Percentiles rank a stretch among this genome's conserved stretches.
Evolutionary conservation across 2,888 invertebrate species (phyloP).

Genomic region (Lasioglossum marginatum): DNA sequence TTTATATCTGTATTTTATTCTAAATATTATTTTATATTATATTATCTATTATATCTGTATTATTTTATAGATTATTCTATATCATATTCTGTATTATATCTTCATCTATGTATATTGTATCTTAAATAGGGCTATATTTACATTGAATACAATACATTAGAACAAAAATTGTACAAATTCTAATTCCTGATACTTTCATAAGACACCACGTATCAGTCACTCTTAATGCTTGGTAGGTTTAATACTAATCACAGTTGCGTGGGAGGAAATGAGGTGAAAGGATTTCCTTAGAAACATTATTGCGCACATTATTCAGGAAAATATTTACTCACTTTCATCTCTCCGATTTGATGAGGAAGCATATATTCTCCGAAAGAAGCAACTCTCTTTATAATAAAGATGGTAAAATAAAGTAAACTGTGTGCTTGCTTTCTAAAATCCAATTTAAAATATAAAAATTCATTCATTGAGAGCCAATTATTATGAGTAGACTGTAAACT

Average conservation of each 20-base stretch:
- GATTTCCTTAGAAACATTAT: neutral
- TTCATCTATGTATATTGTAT: no score
- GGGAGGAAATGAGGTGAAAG: neutral
- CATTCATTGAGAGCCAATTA: neutral
- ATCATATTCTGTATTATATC: no score
- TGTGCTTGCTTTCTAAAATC: neutral
- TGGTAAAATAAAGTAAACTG: neutral
- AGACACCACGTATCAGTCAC: neutral
- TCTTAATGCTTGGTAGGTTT: neutral
- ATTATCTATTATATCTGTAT: no score
- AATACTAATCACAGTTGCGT: neutral
- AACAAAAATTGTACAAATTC: neutral
- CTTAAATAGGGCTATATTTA: no score
- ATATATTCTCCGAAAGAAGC: neutral
- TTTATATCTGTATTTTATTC: no score
- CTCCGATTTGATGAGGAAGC: neutral
- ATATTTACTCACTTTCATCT: neutral
- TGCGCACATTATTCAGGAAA: neutral
- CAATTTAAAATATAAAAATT: neutral
- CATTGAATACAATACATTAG: neutral
- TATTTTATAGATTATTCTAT: no score
- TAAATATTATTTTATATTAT: no score
- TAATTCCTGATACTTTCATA: neutral
- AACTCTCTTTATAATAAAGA: neutral
- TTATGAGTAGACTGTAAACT: neutral